These are phyloP conservation scores for Ophthalmotilapia sp. DNA, from an alignment of 2,113 vertebrate genomes.

Conservation along the genomic window DNA sequence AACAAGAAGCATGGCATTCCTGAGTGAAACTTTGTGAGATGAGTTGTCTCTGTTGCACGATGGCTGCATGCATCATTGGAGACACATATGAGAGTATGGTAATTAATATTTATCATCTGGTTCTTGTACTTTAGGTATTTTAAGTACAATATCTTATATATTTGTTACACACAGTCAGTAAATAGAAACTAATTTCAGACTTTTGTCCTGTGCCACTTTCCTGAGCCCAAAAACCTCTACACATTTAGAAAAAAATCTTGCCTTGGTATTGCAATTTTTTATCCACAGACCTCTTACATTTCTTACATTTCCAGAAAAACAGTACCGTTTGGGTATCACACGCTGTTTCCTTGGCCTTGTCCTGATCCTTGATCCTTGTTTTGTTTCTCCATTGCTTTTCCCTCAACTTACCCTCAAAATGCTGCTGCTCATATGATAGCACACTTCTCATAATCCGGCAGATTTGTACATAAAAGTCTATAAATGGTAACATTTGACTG, in stretches of 20 bases:
- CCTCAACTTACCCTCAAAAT: background rate
- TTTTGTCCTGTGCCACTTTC: background rate
- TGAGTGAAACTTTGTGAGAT: background rate
- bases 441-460: fast-evolving
- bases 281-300: background rate
- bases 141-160: background rate
- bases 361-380: background rate
- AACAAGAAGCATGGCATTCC: background rate
- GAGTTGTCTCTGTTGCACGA: background rate
- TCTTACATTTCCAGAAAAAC: background rate
- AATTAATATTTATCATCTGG: background rate
- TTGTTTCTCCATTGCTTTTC: background rate
- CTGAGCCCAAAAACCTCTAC: background rate
- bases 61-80: background rate
- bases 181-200: background rate
- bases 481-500: background rate
- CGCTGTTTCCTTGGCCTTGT: background rate
- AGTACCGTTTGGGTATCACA: background rate
- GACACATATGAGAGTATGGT: background rate
- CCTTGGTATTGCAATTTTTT: background rate
- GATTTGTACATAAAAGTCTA: background rate
- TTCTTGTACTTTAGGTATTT: background rate
- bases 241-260: background rate
- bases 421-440: background rate
- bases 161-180: background rate